Percentiles rank a stretch among this genome's conserved stretches.
Conservation (phyloP, 2,113 vertebrate genomes). For the Lipophrys pholis region DNA sequence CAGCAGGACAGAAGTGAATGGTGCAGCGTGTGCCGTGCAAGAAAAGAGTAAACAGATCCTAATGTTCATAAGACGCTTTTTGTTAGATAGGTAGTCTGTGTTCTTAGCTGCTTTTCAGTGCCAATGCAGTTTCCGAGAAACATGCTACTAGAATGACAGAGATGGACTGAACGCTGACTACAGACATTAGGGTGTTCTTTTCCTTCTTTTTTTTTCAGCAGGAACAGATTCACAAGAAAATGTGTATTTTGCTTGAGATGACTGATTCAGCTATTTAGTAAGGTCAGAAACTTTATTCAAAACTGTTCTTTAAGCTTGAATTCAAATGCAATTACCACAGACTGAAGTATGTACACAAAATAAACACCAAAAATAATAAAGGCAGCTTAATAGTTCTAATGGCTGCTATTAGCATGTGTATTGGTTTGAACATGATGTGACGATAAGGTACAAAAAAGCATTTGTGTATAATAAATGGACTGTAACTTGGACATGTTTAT, state of each 20-base stretch:
- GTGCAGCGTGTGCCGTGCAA: constrained; percentile 36
- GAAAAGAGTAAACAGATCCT: constrained; percentile 68
- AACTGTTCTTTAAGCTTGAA: constrained; percentile 36
- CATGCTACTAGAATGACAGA: not conserved
- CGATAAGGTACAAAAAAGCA: constrained; percentile 73
- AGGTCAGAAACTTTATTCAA: constrained; percentile 23
- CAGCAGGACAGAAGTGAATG: constrained; percentile 73
- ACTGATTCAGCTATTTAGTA: constrained; percentile 13
- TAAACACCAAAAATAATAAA: constrained; percentile 77
- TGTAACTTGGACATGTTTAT: constrained; percentile 76
- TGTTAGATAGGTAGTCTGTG: constrained; percentile 33
- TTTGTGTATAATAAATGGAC: constrained; percentile 82
- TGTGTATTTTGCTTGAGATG: not conserved
- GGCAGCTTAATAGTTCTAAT: constrained; percentile 76
- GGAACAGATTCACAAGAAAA: constrained; percentile 19
- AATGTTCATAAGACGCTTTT: constrained; percentile 41
- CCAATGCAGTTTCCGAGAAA: constrained; percentile 40
- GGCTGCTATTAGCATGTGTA: constrained; percentile 69
- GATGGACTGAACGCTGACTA: not conserved
- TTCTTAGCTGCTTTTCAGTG: constrained; percentile 33
- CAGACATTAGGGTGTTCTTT: not conserved
- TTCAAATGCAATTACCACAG: constrained; percentile 57
- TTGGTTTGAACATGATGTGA: constrained; percentile 71
- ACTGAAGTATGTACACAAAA: constrained; percentile 59
- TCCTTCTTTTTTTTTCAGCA: not conserved